Evolutionary conservation across 35 echinoderm and acorn worm species (phyloP).

Genomic region (Eucidaris tribuloides): DNA sequence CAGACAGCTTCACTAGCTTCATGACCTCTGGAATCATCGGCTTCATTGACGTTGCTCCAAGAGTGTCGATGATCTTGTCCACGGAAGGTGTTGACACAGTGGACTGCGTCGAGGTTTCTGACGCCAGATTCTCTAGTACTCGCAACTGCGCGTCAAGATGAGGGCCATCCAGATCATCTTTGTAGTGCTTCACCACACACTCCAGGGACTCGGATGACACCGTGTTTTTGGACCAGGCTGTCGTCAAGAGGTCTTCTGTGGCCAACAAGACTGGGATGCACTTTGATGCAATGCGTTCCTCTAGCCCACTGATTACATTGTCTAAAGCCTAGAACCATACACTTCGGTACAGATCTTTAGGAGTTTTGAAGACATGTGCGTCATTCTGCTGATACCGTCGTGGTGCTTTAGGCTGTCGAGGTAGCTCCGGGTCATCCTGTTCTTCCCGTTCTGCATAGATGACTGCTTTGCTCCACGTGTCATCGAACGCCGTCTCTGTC

Average conservation of each 20-base stretch:
- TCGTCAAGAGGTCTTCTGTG: neutral
- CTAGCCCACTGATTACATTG: neutral
- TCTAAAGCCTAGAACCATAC: neutral
- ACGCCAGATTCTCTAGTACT: constrained; percentile 3
- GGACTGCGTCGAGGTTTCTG: neutral
- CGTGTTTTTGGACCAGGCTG: neutral
- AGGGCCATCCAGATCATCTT: neutral
- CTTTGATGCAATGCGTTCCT: neutral
- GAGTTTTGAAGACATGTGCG: neutral
- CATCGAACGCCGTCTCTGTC: neutral
- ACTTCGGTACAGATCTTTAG: neutral
- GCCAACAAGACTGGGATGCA: neutral
- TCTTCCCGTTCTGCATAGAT: neutral
- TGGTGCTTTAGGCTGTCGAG: neutral
- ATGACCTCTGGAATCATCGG: constrained; percentile 15
- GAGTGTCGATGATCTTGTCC: neutral
- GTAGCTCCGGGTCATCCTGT: neutral
- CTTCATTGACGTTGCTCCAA: neutral
- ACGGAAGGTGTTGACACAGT: neutral
- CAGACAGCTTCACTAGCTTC: neutral
- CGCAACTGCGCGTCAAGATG: neutral
- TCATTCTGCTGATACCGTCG: neutral
- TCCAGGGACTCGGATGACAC: neutral
- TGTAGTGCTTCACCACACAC: neutral
- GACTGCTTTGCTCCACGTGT: neutral